Base-by-base conservation (phyloP, 2,888 invertebrate species). In the Teleogryllus oceanicus region DNA sequence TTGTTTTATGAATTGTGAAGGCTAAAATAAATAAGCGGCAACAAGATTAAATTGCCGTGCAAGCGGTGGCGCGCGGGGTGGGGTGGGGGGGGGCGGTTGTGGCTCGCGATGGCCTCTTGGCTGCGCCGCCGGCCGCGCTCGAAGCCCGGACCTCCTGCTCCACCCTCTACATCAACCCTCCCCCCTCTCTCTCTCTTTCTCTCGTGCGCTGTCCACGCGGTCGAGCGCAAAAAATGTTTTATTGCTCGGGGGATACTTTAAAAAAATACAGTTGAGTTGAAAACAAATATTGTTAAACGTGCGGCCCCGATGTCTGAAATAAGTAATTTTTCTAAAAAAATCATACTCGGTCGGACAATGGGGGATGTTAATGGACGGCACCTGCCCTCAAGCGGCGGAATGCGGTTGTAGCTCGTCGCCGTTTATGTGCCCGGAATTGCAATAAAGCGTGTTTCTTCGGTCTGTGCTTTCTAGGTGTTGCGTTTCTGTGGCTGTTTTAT, bases 1-100 rank as follows among this genome's bases (percentile, higher is more conserved):
- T 62, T 62, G 62, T 62, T 62, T 62, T 62, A 62, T 62, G 62
- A 62, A 62, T 62, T 62, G 62, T 62, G 62, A 62, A 62, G 62
- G 62, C n/a, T 62, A 62, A 62, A 62, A 62, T 62, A 62, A 62
- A 62, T 62, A 62, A 62, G 62, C 62, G 62, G 62, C 62, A 62
- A 62, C 62, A 62, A 62, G 62, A 62, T 62, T 62, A 62, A 62
- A 62, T 62, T 62, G 62, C n/a, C 62, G 62, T 18, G 62, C 13
- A 62, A 13, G n/a, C 16, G 62, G 11, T 10, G 62, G n/a, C n/a
- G 62, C 37, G 37, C 4, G 37, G 8, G 24, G 24, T 2, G 24
- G 8, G 37, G 37, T 8, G 37, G 8, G 37, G 37, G 8, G 8
- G 5, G 37, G 5, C 0, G 37, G 37, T 8, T 4, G 37, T 1